These are phyloP conservation scores for Felis catus DNA, from an alignment of 2,113 vertebrate genomes.

Conservation along the genomic window F.catus_Fca126_mat1.0 CM031417.1:65608501-65609000, in stretches of 20 bases:
- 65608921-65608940: slow-evolving; percentile 72
- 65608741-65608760: background rate
- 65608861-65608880: slow-evolving; percentile 75
- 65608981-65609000: slow-evolving; percentile 80
- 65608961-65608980: slow-evolving; percentile 85
- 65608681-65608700: slow-evolving; percentile 20
- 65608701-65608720: slow-evolving; percentile 9
- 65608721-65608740: background rate
- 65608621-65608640: background rate
- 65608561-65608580: slow-evolving; percentile 38
- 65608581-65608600: background rate
- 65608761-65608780: background rate
- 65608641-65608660: slow-evolving; percentile 45
- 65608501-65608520: background rate
- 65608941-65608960: slow-evolving; percentile 80
- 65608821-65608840: slow-evolving; percentile 30
- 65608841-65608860: slow-evolving; percentile 44
- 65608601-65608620: background rate
- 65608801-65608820: slow-evolving; percentile 10
- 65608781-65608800: slow-evolving; percentile 38
- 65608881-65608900: slow-evolving; percentile 56
- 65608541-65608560: background rate
- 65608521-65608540: background rate
- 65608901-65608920: slow-evolving; percentile 68
- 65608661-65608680: background rate